Evolutionary conservation across 2,113 vertebrate species (phyloP), one percentile per base, ranked within the genome.

Genomic region (Ibidorhyncha struthersii): DNA sequence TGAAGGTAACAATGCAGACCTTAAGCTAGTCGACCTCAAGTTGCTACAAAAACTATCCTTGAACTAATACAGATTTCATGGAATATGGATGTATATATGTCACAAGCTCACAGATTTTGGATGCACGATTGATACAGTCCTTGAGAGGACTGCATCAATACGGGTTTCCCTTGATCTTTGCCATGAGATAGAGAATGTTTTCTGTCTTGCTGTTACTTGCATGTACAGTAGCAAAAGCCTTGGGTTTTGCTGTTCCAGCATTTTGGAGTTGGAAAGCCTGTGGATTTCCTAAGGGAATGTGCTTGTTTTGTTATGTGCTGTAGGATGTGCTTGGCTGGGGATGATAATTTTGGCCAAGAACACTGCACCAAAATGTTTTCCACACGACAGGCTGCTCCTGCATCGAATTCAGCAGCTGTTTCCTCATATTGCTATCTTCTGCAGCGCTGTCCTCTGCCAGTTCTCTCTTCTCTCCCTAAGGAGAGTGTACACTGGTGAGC

Each of bases 331-430:
- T 92, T 9, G 36, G n/a, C 62, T 83, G 77, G 40, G 40, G 34
- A 87, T 87, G 53, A 88, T 63, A 73, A 38, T 95, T 90, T 93
- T 79, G 62, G 62, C 90, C 78, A 72, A 87, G 84, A 95, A 53
- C 66, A 80, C 66, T 96, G 95, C 95, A 94, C 70, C 96, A 95
- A 95, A 96, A 69, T 77, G 70, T 72, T 93, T 53, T 79, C 59
- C 70, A 87, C 53, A 20, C 7, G 10, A 83, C 4, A 17, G 78
- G 74, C 81, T 93, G 43, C 49, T 96, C 41, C 89, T 93, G 93
- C 93, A 85, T 94, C 87, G 40, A 52, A 93, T 67, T 65, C 84
- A 82, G 96, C 95, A 91, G 87, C 95, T 91, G 82, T 90, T 96
- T 91, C 84, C 49, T 93, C 41, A 8, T 73, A 70, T 58, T 85